phyloP scores from a whole-genome alignment of 2,888 invertebrate species.

The Tachina grossa region DNA sequence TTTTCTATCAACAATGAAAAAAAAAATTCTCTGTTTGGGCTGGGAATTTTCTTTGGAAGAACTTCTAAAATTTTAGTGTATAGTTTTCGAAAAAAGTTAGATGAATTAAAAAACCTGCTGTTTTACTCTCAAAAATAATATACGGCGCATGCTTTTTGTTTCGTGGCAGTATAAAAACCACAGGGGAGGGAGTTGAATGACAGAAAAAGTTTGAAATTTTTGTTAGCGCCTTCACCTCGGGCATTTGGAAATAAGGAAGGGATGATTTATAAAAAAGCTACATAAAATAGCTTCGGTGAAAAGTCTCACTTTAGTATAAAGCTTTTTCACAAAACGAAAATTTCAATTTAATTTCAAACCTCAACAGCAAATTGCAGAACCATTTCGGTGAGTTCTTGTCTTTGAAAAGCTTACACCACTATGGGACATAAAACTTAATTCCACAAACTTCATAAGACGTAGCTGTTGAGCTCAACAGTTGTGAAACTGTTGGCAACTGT shows the following conservation, averaged over 20 bases:
- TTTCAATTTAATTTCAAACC: too few relatives aligned
- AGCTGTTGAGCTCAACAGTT: too few relatives aligned
- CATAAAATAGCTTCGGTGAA: neutral
- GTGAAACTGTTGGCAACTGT: too few relatives aligned
- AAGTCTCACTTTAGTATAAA: neutral
- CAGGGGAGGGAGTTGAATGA: slow-evolving; percentile 19
- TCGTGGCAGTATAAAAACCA: neutral
- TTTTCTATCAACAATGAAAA: slow-evolving; percentile 37
- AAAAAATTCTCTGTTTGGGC: slow-evolving; percentile 73
- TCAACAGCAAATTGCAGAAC: neutral
- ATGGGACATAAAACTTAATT: too few relatives aligned
- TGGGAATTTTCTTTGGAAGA: slow-evolving; percentile 73
- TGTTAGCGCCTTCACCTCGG: slow-evolving; percentile 48
- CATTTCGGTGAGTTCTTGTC: neutral
- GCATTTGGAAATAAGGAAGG: neutral
- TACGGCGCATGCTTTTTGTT: slow-evolving; percentile 37
- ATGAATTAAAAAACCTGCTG: neutral
- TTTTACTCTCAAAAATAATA: slow-evolving; percentile 30
- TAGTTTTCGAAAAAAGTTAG: slow-evolving; percentile 74
- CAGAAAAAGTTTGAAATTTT: neutral
- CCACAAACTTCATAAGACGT: too few relatives aligned
- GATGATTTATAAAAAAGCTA: slow-evolving; percentile 10
- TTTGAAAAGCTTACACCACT: neutral
- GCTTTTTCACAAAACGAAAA: neutral
- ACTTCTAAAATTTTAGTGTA: slow-evolving; percentile 72